Evolutionary conservation across 2,888 invertebrate species (phyloP), one percentile per base, ranked within the genome.

Genomic region (Drosophila incognita): DNA sequence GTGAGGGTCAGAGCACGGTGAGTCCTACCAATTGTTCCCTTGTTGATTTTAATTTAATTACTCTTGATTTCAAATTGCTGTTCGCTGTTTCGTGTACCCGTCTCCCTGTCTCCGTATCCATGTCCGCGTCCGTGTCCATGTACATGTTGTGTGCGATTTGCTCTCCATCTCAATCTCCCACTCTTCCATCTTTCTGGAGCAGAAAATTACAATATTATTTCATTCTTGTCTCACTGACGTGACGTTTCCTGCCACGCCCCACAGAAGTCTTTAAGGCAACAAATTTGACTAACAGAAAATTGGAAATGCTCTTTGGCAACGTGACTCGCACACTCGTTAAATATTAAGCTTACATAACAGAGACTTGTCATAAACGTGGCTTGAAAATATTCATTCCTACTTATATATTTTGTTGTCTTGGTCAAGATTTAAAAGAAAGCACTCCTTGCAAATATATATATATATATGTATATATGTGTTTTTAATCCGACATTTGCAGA

Each of bases 1-100:
- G 92, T 54, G 92, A 93, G 75, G 84, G 91, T 36, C 92, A 92
- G 69, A 93, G 92, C 88, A 92, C 93, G 92, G 93, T 93, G 83
- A 89, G 92, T 91, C 53, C 49, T 24, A 58, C 42, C 63, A 82
- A 89, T 87, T 79, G 79, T 79, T 90, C 87, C 83, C 89, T 79
- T 83, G 83, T 76, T 80, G 78, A 75, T 87, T 80, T 87, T 90
- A 83, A 90, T 90, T 90, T 83, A 90, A 90, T 88, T 90, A 83
- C 80, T 80, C 80, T 83, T 83, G 74, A 86, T 89, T 90, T 83
- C 73, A 73, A 81, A 77, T 77, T 74, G 59, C 69, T 75, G 33
- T 62, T 70, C 60, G 62, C 54, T 54, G 48, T 63, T 64, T 27
- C 52, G 46, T 51, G n/a, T 51, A 21, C 31, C 48, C 73, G 49